A percentile compares a stretch with the other conserved stretches of the same genome.
These are phyloP conservation scores for Siphamia tubifer DNA, from an alignment of 2,113 vertebrate species.

Conservation along the genomic window DNA sequence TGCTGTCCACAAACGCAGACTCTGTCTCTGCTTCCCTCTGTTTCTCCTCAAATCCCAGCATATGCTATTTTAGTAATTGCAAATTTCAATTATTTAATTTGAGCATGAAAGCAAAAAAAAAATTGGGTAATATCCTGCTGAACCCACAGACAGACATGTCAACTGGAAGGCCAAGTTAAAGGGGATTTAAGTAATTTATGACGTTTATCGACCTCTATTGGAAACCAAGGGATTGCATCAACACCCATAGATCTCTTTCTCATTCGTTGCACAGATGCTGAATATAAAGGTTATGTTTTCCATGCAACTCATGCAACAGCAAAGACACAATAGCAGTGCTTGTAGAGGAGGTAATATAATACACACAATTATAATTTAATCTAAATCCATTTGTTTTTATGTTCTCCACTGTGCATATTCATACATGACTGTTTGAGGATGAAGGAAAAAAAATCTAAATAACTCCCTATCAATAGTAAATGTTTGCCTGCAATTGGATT, in stretches of 20 bases:
- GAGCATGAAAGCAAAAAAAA: background rate
- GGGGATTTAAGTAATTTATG: constrained; percentile 51
- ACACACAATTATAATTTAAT: constrained; percentile 12
- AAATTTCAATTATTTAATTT: constrained; percentile 38
- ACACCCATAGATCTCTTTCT: background rate
- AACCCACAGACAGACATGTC: constrained; percentile 12
- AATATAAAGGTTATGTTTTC: constrained; percentile 33
- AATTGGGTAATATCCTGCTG: background rate
- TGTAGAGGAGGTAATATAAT: background rate
- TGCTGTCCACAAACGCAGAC: constrained; percentile 14
- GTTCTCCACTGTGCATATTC: too few species aligned
- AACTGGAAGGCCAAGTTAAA: constrained; percentile 40
- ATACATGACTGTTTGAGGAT: too few species aligned
- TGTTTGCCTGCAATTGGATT: too few species aligned
- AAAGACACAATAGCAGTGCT: background rate
- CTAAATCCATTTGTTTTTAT: too few species aligned
- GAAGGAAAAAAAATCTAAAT: too few species aligned
- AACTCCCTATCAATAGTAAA: too few species aligned
- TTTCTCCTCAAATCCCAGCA: constrained; percentile 2
- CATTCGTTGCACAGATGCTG: background rate
- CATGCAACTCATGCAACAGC: background rate
- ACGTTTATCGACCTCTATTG: constrained; percentile 39
- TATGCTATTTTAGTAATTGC: constrained; percentile 45
- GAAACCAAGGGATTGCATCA: constrained; percentile 33
- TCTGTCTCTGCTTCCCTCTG: background rate